Conservation (phyloP, 2,113 vertebrate genomes). For the Cricetomys ansorgei region DNA sequence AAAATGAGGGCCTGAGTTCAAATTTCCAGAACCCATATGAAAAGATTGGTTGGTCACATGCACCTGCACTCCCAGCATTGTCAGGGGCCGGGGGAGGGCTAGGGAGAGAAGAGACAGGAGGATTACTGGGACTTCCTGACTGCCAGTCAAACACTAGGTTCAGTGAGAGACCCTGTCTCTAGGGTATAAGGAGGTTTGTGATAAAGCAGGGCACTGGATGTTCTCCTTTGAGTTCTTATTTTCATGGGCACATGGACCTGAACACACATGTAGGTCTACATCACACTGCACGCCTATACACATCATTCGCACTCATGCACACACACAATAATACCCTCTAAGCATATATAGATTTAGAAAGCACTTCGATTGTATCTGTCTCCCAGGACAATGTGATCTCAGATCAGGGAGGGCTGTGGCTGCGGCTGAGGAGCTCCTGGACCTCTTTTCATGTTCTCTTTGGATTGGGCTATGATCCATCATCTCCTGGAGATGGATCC, state of each 20-base stretch:
- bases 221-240: no score
- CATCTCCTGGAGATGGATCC: neutral
- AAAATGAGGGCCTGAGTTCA: neutral
- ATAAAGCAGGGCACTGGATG: neutral
- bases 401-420: no score
- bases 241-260: no score
- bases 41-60: neutral
- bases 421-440: neutral
- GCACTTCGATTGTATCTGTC: neutral
- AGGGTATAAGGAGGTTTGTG: neutral
- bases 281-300: neutral
- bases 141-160: neutral
- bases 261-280: neutral
- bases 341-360: neutral
- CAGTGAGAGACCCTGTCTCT: neutral
- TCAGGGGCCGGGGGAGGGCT: neutral
- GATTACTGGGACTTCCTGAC: neutral
- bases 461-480: neutral
- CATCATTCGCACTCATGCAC: neutral
- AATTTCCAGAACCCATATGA: neutral
- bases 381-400: neutral
- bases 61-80: neutral
- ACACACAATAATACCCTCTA: neutral
- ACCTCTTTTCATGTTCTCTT: neutral
- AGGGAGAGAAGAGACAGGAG: neutral